These are phyloP conservation scores for Ecliptopera silaceata DNA, from an alignment of 2,888 invertebrate species.

Conservation along the genomic window DNA sequence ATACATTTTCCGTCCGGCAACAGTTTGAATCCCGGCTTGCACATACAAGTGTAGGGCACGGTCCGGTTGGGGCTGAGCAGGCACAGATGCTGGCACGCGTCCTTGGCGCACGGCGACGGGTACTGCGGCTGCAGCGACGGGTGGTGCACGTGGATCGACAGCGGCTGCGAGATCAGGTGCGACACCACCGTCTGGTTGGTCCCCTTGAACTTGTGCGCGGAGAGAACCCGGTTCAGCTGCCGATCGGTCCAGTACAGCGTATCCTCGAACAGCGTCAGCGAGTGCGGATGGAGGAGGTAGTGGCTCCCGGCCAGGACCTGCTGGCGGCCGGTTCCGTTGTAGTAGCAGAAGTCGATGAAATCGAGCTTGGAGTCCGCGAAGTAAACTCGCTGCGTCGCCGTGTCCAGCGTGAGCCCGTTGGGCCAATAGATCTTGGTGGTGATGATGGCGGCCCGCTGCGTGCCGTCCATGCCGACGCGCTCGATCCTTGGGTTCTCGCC, in stretches of 20 bases:
- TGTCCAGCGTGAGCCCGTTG: slow-evolving; percentile 97
- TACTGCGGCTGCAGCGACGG: slow-evolving; percentile 94
- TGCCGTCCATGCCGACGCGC: slow-evolving; percentile 97
- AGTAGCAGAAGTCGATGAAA: slow-evolving; percentile 98
- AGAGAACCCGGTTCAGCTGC: slow-evolving; percentile 94
- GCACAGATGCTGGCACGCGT: slow-evolving; percentile 93
- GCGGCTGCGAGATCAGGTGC: slow-evolving; percentile 96
- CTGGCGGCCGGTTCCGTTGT: slow-evolving; percentile 95
- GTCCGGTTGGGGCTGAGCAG: slow-evolving; percentile 90
- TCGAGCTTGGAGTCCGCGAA: slow-evolving; percentile 99
- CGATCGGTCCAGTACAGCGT: slow-evolving; percentile 98
- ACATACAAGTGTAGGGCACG: slow-evolving; percentile 92
- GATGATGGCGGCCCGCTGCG: slow-evolving; percentile 91
- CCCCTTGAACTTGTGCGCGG: slow-evolving; percentile 96
- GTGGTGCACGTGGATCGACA: slow-evolving; percentile 97
- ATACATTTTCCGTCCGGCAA: slow-evolving; percentile 87
- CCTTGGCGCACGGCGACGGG: slow-evolving; percentile 88
- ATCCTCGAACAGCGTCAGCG: slow-evolving; percentile 97
- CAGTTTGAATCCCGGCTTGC: slow-evolving; percentile 93
- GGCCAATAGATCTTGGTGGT: slow-evolving; percentile 99
- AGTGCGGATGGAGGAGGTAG: slow-evolving; percentile 97
- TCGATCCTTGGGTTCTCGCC: slow-evolving; percentile 98
- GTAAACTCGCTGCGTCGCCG: slow-evolving; percentile 95
- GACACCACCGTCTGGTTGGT: slow-evolving; percentile 96
- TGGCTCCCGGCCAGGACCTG: slow-evolving; percentile 95